These are phyloP conservation scores for Ptychoptera contaminata DNA, from an alignment of 2,888 invertebrate genomes.

Conservation along the genomic window DNA sequence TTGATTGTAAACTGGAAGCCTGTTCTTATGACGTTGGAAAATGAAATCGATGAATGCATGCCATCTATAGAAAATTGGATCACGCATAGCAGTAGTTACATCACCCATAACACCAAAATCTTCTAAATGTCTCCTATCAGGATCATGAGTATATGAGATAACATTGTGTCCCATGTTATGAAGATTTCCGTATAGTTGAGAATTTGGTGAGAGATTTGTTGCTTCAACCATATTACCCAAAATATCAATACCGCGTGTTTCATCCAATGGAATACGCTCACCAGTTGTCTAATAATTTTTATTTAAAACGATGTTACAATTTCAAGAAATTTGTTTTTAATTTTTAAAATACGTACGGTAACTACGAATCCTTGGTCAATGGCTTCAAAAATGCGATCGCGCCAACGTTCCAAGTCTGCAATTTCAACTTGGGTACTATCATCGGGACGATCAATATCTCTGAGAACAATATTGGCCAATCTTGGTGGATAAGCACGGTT, in stretches of 20 bases:
- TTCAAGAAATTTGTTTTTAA: too few species aligned
- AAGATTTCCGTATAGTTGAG: constrained; percentile 17
- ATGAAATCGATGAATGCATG: constrained; percentile 24
- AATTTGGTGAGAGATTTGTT: constrained; percentile 13
- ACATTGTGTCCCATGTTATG: constrained; percentile 23
- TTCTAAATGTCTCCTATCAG: constrained; percentile 12
- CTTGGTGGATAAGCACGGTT: constrained; percentile 15
- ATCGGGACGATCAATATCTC: constrained; percentile 14
- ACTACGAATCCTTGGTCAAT: constrained; percentile 21
- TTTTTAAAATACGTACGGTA: constrained; percentile 4
- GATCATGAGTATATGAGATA: constrained; percentile 20
- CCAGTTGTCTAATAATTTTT: constrained; percentile 10
- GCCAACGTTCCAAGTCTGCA: constrained; percentile 23
- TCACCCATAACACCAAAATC: constrained; percentile 10
- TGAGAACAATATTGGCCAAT: constrained; percentile 11
- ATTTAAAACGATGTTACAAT: too few species aligned
- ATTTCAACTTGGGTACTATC: constrained; percentile 14
- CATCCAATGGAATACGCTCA: constrained; percentile 15
- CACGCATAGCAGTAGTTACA: constrained; percentile 22
- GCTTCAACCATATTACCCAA: constrained; percentile 24
- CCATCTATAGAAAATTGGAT: constrained; percentile 26
- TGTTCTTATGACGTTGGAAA: constrained; percentile 19
- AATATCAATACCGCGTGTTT: constrained; percentile 21
- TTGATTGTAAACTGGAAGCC: constrained; percentile 20
- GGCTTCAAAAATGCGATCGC: constrained; percentile 23